These are phyloP conservation scores for Cerastis leucographa DNA, from an alignment of 2,888 invertebrate genomes.

Conservation along the genomic window DNA sequence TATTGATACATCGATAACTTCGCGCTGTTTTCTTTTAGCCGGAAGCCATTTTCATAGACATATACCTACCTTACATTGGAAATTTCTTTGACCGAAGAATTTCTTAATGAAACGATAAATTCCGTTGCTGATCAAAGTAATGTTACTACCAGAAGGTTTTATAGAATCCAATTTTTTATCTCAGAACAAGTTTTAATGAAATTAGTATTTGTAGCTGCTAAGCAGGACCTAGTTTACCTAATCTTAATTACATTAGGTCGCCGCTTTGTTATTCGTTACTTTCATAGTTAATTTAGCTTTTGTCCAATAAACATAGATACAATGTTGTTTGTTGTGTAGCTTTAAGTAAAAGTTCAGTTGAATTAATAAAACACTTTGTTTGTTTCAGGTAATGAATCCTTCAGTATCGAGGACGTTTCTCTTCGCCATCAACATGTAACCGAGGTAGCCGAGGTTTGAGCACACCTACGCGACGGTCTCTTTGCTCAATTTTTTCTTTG, in stretches of 20 bases:
- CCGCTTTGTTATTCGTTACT: slow-evolving; percentile 25
- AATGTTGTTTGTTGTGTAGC: slow-evolving; percentile 17
- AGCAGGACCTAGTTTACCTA: slow-evolving; percentile 49
- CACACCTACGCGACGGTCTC: slow-evolving; percentile 54
- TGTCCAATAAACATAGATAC: slow-evolving; percentile 22
- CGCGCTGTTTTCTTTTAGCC: slow-evolving; percentile 49
- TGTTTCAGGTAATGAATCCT: slow-evolving; percentile 71
- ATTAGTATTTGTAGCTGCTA: slow-evolving; percentile 45
- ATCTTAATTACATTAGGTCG: slow-evolving; percentile 49
- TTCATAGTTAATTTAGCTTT: slow-evolving; percentile 36
- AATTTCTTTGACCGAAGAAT: slow-evolving; percentile 73
- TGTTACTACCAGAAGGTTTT: slow-evolving; percentile 63
- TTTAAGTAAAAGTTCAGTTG: slow-evolving; percentile 6
- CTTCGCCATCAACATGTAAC: slow-evolving; percentile 16
- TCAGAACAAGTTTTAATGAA: slow-evolving; percentile 51
- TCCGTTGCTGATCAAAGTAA: slow-evolving; percentile 73
- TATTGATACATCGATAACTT: slow-evolving; percentile 28
- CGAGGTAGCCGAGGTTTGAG: slow-evolving; percentile 44
- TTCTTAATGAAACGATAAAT: slow-evolving; percentile 77
- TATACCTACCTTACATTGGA: slow-evolving; percentile 64
- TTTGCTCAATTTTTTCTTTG: slow-evolving; percentile 72
- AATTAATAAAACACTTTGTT: slow-evolving; percentile 51
- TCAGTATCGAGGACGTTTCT: slow-evolving; percentile 25
- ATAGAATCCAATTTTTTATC: slow-evolving; percentile 64
- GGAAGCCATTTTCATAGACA: slow-evolving; percentile 62